Percentiles rank a stretch among this genome's conserved stretches.
Conservation (phyloP, 2,113 vertebrate genomes). For the Pteruthius melanotis region DNA sequence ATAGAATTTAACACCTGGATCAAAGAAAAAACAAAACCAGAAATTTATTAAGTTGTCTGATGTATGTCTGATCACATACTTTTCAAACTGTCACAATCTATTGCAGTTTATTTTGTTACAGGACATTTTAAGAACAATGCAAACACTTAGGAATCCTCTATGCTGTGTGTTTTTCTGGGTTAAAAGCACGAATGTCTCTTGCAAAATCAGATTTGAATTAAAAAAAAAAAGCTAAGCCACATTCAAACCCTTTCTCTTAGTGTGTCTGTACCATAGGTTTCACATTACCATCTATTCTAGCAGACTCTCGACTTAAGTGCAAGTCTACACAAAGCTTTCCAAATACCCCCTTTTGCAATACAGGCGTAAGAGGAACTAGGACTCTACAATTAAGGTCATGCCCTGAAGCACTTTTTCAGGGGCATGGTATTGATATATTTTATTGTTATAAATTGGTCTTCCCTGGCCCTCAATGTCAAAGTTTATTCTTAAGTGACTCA, state of each 20-base stretch:
- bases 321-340: background rate
- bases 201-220: background rate
- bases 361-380: background rate
- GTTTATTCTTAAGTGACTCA: background rate
- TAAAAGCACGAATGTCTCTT: background rate
- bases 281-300: background rate
- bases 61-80: fast-evolving
- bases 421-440: background rate
- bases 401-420: background rate
- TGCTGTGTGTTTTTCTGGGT: background rate
- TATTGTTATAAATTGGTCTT: background rate
- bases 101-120: background rate
- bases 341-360: background rate
- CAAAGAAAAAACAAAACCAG: background rate
- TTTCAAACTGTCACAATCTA: background rate
- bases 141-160: background rate
- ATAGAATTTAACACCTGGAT: background rate
- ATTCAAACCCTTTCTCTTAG: background rate
- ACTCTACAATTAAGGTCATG: background rate
- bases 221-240: background rate
- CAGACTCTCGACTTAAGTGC: background rate
- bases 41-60: background rate
- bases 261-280: background rate
- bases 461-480: background rate
- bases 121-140: background rate